Percentiles rank a stretch among this genome's conserved stretches.
Evolutionary conservation across 2,888 invertebrate genomes (phyloP).

Genomic region (Hemistola chrysoprasaria): DNA sequence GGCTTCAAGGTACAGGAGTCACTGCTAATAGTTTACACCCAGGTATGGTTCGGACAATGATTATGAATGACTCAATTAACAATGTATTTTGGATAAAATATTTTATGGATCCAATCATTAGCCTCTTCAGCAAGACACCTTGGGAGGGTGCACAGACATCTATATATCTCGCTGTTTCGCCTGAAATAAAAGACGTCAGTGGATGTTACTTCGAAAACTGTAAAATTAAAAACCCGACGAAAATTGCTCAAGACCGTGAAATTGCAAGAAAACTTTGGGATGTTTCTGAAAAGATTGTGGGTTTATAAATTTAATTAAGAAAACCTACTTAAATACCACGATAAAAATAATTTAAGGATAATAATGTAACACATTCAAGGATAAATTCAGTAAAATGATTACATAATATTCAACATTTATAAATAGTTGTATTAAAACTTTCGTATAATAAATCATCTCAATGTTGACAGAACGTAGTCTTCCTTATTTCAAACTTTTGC

Average conservation of each 20-base stretch:
- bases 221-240: slow-evolving; percentile 53
- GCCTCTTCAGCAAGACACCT: slow-evolving; percentile 39
- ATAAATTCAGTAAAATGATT: no score
- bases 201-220: slow-evolving; percentile 85
- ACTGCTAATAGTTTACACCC: slow-evolving; percentile 91
- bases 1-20: slow-evolving; percentile 85
- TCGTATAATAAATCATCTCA: slow-evolving; percentile 40
- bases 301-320: slow-evolving; percentile 14
- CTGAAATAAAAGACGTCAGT: slow-evolving; percentile 77
- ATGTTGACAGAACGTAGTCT: slow-evolving; percentile 44
- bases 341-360: no score
- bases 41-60: slow-evolving; percentile 57
- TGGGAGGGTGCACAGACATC: slow-evolving; percentile 74
- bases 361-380: no score
- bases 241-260: slow-evolving; percentile 67
- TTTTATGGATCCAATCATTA: slow-evolving; percentile 59
- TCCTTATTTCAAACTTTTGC: slow-evolving; percentile 48
- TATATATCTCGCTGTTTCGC: slow-evolving; percentile 76
- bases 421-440: neutral
- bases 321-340: neutral
- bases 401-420: no score
- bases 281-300: slow-evolving; percentile 65
- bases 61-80: slow-evolving; percentile 39
- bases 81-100: no score
- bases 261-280: slow-evolving; percentile 84